Evolutionary conservation across 2,888 invertebrate species (phyloP), one percentile per base, ranked within the genome.

Genomic region (Nemurella pictetii): DNA sequence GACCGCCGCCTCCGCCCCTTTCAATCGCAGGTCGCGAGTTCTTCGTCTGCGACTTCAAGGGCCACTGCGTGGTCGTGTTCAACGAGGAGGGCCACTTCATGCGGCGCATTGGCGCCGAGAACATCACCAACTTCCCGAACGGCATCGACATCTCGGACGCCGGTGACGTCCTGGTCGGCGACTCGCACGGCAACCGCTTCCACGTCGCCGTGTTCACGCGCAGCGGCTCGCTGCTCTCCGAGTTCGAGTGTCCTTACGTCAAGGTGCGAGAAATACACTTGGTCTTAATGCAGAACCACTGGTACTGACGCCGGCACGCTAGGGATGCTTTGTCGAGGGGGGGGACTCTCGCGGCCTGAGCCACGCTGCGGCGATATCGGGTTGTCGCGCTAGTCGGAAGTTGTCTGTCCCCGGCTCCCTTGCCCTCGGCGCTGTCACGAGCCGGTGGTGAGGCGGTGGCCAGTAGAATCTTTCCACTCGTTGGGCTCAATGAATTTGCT

Each of bases 141-240:
- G 99, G 99, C 87, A 98, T 99, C 89, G 98, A 98, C 91, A 98
- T 99, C 90, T 98, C 98, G 84, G 98, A 98, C 91, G 97, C 97
- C 83, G 98, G 98, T 77, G 98, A 99, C 91, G 97, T 99, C 86
- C 93, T 99, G 87, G 97, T 99, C 88, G 98, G 98, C 25, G 98
- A 99, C 91, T 98, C 98, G 83, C 98, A 99, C 91, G 98, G 98
- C 80, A 99, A 99, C 92, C 95, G 98, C 89, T 99, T 99, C 90
- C 98, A 99, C 90, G 98, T 99, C 84, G 98, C 98, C 86, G 98
- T 98, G 85, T 99, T 98, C 91, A 96, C 96, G 84, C 93, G 96
- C 83, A 97, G 97, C 88, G 98, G 98, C 83, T 93, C 94, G 84
- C 92, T 97, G 85, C 94, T 96, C 89, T 96, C 96, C 0, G 98